Base-by-base conservation (phyloP, 2,797 vertebrate genomes). In the Nasua narica region DNA sequence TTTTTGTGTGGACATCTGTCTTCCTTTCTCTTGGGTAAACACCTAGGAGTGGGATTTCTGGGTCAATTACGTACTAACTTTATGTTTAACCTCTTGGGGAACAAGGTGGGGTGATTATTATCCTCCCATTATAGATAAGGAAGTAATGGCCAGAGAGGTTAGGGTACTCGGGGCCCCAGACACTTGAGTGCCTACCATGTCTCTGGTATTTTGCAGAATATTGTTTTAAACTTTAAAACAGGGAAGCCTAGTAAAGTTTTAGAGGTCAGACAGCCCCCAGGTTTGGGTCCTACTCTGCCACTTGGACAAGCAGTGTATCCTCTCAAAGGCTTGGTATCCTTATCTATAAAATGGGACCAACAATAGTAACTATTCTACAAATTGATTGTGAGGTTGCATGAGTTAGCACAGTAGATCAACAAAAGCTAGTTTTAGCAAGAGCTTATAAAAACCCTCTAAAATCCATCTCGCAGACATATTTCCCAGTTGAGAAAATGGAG, bases 21-120 rank as follows among this genome's bases (percentile, higher is more conserved):
- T 95, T 94, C 74, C 62, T 58, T 95, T 82, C 78, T 94, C 72
- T 79, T 67, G 74, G 40, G 37, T 82, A 62, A 76, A 35, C 14
- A 70, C 70, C 69, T 81, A 40, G 15, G 54, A 50, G 21, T 67
- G 16, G 88, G 70, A 78, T 37, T 56, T 50, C 14, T 76, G 27
- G 62, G 48, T 88, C 70, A 50, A 19, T 35, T 37, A 35, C 50
- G 11, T 11, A 52, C 58, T 60, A 82, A 78, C 67, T 89, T 21
- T 3, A 2, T 29, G 35, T 76, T 60, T 94, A 92, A 84, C 16
- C 67, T 91, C 95, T 96, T 94, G 70, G 92, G 78, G 92, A 96
- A 86, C 35, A 50, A 72, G 72, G 65, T 12, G 77, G 54, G 27
- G 13, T 35, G 87, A 60, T 92, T 95, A 43, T 81, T 95, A 91